These are phyloP conservation scores for Myripristis murdjan DNA, from an alignment of 2,797 vertebrate genomes.

Conservation along the genomic window DNA sequence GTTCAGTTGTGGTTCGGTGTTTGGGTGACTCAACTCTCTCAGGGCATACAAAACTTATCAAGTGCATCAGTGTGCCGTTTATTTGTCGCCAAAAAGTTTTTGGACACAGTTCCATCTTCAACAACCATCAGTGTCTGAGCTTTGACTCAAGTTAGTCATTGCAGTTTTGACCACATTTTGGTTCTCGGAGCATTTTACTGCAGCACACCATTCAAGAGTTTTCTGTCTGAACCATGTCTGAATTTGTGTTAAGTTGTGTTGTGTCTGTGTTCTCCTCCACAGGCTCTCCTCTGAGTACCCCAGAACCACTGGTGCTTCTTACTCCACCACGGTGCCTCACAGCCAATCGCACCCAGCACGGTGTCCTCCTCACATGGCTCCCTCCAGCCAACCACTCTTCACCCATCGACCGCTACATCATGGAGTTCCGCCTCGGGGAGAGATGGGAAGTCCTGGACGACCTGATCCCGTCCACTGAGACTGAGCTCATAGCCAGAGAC, in stretches of 20 bases:
- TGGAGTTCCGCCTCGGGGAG: slow-evolving; percentile 97
- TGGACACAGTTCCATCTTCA: background rate
- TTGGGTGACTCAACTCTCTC: slow-evolving; percentile 1
- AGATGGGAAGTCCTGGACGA: slow-evolving; percentile 97
- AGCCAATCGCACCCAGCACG: slow-evolving; percentile 99
- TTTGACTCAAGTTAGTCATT: background rate
- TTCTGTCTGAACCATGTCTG: background rate
- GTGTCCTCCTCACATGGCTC: slow-evolving; percentile 98
- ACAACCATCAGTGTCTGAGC: background rate
- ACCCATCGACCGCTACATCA: slow-evolving; percentile 95
- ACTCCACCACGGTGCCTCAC: slow-evolving; percentile 99
- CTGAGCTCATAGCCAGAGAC: slow-evolving; percentile 96
- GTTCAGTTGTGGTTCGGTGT: background rate
- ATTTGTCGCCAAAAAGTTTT: background rate
- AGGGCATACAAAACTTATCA: background rate
- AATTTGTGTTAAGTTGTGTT: slow-evolving; percentile 1
- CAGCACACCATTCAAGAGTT: background rate
- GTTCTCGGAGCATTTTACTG: slow-evolving; percentile 1
- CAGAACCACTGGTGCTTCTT: slow-evolving; percentile 99
- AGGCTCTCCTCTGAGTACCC: slow-evolving; percentile 98
- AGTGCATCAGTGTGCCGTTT: background rate
- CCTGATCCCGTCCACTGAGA: slow-evolving; percentile 92
- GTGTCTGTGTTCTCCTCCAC: slow-evolving; percentile 15
- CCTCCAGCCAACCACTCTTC: slow-evolving; percentile 98
- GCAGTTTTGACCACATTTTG: background rate